Conservation (phyloP, 2,797 vertebrate genomes). For the Danio kyathit region DNA sequence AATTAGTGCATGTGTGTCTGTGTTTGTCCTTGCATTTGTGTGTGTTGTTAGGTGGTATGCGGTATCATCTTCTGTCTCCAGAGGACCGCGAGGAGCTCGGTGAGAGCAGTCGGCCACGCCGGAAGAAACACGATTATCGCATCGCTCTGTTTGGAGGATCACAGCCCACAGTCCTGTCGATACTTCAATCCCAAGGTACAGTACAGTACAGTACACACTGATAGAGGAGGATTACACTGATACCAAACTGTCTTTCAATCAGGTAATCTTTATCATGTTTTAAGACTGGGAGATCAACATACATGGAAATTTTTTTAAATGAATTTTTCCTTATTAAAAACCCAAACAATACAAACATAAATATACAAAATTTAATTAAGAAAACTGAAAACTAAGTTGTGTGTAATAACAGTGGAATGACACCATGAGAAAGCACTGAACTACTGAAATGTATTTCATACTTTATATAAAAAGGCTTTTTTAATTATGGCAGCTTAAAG, state of each 20-base stretch:
- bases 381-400: too few relatives aligned
- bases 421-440: too few relatives aligned
- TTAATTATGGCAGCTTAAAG: too few relatives aligned
- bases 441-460: too few relatives aligned
- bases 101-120: slow-evolving; percentile 91
- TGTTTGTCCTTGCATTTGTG: too few relatives aligned
- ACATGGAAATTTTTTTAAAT: not conserved
- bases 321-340: too few relatives aligned
- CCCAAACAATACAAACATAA: too few relatives aligned
- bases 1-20: not conserved
- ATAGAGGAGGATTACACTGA: too few relatives aligned
- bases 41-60: slow-evolving; percentile 89
- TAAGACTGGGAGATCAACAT: not conserved
- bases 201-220: slow-evolving; percentile 38
- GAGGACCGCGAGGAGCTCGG: slow-evolving; percentile 95
- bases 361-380: too few relatives aligned
- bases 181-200: slow-evolving; percentile 98
- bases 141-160: slow-evolving; percentile 97
- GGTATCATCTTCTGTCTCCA: slow-evolving; percentile 94
- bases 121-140: slow-evolving; percentile 96
- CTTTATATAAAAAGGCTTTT: too few relatives aligned
- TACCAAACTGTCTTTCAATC: not conserved
- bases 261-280: not conserved
- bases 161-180: slow-evolving; percentile 96
- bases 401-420: too few relatives aligned